These are phyloP conservation scores for Rhimphoctona megacephalus DNA, from an alignment of 2,888 invertebrate species.

Conservation along the genomic window DNA sequence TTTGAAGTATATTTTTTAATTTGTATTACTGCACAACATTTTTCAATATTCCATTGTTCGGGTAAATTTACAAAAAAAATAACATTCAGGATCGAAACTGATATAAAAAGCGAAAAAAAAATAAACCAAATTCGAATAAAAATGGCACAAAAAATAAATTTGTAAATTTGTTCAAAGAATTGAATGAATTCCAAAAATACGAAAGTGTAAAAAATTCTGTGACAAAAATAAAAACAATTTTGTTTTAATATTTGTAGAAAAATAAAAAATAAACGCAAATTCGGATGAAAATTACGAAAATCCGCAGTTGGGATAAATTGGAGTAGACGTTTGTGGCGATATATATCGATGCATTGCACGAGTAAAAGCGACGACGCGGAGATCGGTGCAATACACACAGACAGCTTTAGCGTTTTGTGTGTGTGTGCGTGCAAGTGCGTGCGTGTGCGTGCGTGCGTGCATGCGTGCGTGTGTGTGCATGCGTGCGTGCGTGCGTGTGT, in stretches of 20 bases:
- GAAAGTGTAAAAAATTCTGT: neutral
- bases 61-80: neutral
- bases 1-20: too few relatives aligned
- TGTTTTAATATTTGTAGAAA: neutral
- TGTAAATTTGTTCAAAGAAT: neutral
- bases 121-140: neutral
- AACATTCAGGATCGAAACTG: neutral
- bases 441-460: conserved; percentile 68
- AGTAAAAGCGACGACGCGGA: conserved; percentile 27
- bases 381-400: conserved; percentile 12
- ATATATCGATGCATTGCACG: conserved; percentile 32
- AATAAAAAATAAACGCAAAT: neutral
- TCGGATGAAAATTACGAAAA: neutral
- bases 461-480: too few relatives aligned
- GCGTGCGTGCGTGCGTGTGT: conserved; percentile 6
- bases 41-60: neutral
- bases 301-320: neutral
- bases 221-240: neutral
- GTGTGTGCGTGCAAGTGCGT: conserved; percentile 6
- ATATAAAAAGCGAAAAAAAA: neutral
- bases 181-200: neutral
- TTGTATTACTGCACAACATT: too few relatives aligned
- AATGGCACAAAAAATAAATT: neutral
- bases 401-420: neutral
- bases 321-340: conserved; percentile 16